Evolutionary conservation across 2,797 vertebrate genomes (phyloP), one percentile per base, ranked within the genome.

Genomic region (Bufotes viridis): DNA sequence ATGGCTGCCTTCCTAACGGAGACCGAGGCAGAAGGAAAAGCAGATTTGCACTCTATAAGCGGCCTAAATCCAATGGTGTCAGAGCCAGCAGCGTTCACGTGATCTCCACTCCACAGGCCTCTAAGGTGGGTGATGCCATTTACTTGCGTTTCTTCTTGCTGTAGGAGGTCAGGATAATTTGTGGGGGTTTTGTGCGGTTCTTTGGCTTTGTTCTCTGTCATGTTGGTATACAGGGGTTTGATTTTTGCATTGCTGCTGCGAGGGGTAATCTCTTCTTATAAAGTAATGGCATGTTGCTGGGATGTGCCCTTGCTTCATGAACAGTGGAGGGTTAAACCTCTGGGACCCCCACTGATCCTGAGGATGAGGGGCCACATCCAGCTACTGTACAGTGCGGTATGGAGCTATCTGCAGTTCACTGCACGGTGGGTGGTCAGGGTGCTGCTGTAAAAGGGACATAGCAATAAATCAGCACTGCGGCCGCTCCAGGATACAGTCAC

Each of bases 1-100:
- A 99, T 95, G 98, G 98, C 94, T 97, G 97, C 87, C 96, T 99
- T 90, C 98, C 98, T 82, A 99, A 95, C 2, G 98, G 98, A 91
- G 98, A 99, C 94, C 94, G 97, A 88, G 98, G 97, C 53, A 96
- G 98, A 90, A 96, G 98, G 94, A 99, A 98, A 97, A 99, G 98
- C 96, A 96, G 98, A 92, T 99, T 99, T 93, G 97, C 98, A 82
- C 97, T 99, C 63, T 98, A 96, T 90, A 99, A 96, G 90, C 94
- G 97, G 92, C 94, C 95, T 24, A 99, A 98, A 94, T 97, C 98
- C 80, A 99, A 97, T 0, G 98, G 98, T 14, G 98, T 99, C 90
- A 98, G 96, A 91, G 97, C 98, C 84, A 99, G 98, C 94, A 96
- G 97, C 0, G 97, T 99, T 90, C 98, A 99, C 5, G 96, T 98